These are phyloP conservation scores for Riparia riparia DNA, from an alignment of 2,113 vertebrate genomes.

Conservation along the genomic window DNA sequence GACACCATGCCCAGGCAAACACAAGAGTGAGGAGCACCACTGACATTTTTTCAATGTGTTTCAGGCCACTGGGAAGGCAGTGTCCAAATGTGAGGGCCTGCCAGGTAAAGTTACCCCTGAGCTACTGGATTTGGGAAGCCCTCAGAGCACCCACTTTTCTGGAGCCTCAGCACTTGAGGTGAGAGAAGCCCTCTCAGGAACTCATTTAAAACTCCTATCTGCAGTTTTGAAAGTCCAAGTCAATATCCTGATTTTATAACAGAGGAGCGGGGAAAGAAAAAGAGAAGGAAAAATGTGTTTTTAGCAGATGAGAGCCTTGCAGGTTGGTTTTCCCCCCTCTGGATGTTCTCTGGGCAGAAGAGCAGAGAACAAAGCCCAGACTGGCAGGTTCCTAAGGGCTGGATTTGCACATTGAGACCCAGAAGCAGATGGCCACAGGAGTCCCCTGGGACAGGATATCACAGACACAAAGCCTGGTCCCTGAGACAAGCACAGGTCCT, in stretches of 20 bases:
- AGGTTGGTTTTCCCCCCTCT: rapidly evolving
- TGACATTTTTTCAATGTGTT: not conserved
- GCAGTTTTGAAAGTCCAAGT: not conserved
- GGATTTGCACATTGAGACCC: not conserved
- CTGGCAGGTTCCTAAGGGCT: not conserved
- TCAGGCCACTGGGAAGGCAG: not conserved
- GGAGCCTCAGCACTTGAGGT: not conserved
- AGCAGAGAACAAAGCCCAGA: not conserved
- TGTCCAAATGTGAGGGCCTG: not conserved
- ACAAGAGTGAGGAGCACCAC: not conserved
- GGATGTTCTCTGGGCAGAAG: not conserved
- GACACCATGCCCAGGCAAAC: not conserved
- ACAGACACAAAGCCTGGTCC: not conserved
- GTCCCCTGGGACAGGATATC: not conserved
- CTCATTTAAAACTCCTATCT: not conserved
- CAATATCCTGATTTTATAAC: not conserved
- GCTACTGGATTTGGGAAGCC: not conserved
- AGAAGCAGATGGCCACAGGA: slow-evolving; percentile 37
- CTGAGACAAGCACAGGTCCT: not conserved
- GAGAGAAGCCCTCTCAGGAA: not conserved
- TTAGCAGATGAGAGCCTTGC: rapidly evolving
- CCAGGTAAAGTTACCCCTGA: rapidly evolving
- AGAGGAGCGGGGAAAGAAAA: rapidly evolving
- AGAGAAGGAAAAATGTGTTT: too few relatives aligned
- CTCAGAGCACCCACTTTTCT: not conserved